Conservation (phyloP, 92 coral and sea anemone species). For the Parazoanthus swiftii region DNA sequence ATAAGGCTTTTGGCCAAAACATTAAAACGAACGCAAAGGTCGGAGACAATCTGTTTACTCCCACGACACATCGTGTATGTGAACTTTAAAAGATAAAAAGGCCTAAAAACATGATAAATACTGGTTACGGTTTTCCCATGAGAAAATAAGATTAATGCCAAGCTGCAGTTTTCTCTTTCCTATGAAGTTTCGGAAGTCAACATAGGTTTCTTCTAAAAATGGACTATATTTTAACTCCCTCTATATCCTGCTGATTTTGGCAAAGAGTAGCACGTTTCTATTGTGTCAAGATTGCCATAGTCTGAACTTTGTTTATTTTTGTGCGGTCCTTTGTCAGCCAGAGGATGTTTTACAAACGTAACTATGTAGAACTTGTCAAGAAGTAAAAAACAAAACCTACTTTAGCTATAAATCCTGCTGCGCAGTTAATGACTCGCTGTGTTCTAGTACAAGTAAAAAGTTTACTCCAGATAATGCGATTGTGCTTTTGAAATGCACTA, state of each 20-base stretch:
- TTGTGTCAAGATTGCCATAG: background rate
- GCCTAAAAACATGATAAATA: background rate
- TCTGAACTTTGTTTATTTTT: no score
- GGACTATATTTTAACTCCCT: background rate
- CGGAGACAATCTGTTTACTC: background rate
- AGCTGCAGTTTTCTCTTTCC: background rate
- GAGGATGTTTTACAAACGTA: background rate
- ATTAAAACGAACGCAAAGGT: background rate
- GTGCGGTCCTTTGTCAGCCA: background rate
- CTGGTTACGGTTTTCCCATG: background rate
- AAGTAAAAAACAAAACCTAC: conserved; percentile 18
- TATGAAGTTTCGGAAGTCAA: background rate
- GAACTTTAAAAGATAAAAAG: no score
- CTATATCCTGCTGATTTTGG: background rate
- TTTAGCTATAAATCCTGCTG: background rate
- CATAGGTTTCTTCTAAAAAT: background rate
- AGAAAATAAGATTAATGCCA: background rate
- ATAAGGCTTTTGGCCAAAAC: background rate
- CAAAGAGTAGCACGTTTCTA: background rate
- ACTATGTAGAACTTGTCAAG: background rate
- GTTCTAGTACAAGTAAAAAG: background rate
- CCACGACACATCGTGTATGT: background rate
- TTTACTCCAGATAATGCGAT: background rate
- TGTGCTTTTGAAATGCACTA: background rate
- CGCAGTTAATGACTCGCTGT: background rate